A percentile compares a stretch with the other conserved stretches of the same genome.
Evolutionary conservation across 2,888 invertebrate genomes (phyloP).

Genomic region (Archaeoteleia sp.): DNA sequence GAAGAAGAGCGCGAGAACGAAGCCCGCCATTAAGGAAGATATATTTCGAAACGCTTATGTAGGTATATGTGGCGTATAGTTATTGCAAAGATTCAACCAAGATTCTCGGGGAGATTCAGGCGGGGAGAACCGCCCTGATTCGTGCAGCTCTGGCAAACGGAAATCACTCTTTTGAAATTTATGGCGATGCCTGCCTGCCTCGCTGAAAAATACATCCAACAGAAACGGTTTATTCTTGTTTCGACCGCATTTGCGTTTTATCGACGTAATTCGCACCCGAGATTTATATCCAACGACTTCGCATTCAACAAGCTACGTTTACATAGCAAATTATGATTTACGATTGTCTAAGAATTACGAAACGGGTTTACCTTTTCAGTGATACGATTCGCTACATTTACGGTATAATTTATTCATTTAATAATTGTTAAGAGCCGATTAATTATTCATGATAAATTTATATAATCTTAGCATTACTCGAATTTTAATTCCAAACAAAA

Average conservation of each 20-base stretch:
- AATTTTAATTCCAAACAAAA: too few relatives aligned
- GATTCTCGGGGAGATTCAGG: constrained; percentile 53
- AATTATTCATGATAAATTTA: too few relatives aligned
- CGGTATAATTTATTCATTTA: too few relatives aligned
- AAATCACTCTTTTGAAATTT: constrained; percentile 57
- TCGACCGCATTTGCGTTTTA: constrained; percentile 37
- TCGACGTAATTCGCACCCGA: constrained; percentile 32
- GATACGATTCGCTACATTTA: too few relatives aligned
- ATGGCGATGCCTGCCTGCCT: constrained; percentile 38
- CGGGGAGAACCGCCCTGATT: constrained; percentile 49
- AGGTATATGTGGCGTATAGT: constrained; percentile 40
- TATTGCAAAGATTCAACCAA: constrained; percentile 56
- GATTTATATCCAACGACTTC: constrained; percentile 18
- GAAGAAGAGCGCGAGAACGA: constrained; percentile 42
- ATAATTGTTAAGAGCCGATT: too few relatives aligned
- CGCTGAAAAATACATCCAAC: constrained; percentile 34
- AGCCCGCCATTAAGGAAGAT: constrained; percentile 60
- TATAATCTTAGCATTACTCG: too few relatives aligned
- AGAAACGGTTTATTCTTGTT: constrained; percentile 43
- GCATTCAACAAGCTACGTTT: constrained; percentile 7
- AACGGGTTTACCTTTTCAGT: too few relatives aligned
- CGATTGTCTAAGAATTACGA: not conserved
- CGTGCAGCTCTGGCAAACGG: constrained; percentile 52
- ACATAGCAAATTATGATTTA: constrained; percentile 8
- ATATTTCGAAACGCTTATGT: constrained; percentile 53